Percentiles rank a stretch among this genome's conserved stretches.
Conservation (phyloP, 2,113 vertebrate genomes). For the Urocolius indicus region DNA sequence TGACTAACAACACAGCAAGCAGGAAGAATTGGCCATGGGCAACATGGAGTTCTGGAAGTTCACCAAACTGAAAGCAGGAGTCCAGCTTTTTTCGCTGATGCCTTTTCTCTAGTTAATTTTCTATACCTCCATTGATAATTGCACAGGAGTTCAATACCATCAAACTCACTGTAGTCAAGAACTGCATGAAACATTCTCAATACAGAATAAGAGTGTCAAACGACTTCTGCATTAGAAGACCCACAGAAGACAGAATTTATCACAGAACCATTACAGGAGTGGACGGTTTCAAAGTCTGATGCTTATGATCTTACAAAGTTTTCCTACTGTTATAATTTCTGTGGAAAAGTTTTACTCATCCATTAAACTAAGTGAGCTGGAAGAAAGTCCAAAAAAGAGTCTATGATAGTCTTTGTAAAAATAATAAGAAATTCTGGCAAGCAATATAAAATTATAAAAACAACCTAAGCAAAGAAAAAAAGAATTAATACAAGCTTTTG, state of each 20-base stretch:
- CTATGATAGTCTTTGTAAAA: neutral
- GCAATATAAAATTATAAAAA: slow-evolving; percentile 2
- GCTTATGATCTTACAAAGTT: neutral
- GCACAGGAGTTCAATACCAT: neutral
- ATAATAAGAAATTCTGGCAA: slow-evolving; percentile 23
- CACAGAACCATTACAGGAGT: neutral
- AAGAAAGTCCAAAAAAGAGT: neutral
- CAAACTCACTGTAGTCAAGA: neutral
- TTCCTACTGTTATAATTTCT: neutral
- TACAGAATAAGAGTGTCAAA: neutral
- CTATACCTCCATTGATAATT: neutral
- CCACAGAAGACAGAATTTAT: neutral
- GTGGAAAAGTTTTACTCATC: neutral
- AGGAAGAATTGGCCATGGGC: neutral
- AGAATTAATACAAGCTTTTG: slow-evolving; percentile 44
- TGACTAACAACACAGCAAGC: neutral
- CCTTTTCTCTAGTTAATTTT: neutral
- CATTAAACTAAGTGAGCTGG: slow-evolving; percentile 12
- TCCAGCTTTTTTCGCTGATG: neutral
- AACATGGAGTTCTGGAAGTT: neutral
- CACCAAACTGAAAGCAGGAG: neutral
- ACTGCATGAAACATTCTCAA: neutral
- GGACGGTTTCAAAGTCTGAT: neutral
- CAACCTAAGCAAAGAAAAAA: neutral
- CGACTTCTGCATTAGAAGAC: neutral